A percentile compares a stretch with the other conserved stretches of the same genome.
Evolutionary conservation across 2,797 vertebrate species (phyloP).

Genomic region (Acipenser transmontanus): DNA sequence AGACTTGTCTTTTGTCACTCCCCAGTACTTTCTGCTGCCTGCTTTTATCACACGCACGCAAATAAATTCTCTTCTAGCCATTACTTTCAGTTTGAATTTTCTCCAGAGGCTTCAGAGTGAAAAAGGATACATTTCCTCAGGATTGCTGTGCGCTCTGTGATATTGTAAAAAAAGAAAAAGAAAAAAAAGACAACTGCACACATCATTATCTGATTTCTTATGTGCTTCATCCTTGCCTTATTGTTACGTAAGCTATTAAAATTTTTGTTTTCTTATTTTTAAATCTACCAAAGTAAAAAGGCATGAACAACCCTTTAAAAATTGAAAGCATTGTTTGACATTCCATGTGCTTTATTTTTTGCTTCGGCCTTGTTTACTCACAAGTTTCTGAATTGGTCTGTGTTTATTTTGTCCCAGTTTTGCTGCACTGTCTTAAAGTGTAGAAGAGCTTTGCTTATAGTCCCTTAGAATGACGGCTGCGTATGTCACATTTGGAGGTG

Average conservation of each 20-base stretch:
- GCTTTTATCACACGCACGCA: not conserved
- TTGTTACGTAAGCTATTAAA: conserved; percentile 35
- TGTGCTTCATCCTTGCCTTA: conserved; percentile 21
- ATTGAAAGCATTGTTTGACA: conserved; percentile 26
- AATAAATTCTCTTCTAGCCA: not conserved
- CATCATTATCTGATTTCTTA: conserved; percentile 21
- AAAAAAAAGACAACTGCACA: conserved; percentile 14
- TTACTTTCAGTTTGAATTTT: not conserved
- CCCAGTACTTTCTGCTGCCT: conserved; percentile 6
- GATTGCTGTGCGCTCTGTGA: conserved; percentile 1
- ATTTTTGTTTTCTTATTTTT: conserved; percentile 36
- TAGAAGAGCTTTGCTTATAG: conserved; percentile 94
- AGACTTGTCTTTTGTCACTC: conserved; percentile 1
- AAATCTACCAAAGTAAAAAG: conserved; percentile 33
- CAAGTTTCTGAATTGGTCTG: conserved; percentile 30
- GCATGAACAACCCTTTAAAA: conserved; percentile 36
- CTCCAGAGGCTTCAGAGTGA: not conserved
- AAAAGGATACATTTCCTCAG: no score
- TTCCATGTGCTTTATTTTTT: conserved; percentile 28
- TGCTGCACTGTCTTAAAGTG: conserved; percentile 69
- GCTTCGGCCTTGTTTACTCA: conserved; percentile 7
- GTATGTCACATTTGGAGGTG: conserved; percentile 73
- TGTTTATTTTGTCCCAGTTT: not conserved
- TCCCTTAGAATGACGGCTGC: conserved; percentile 79
- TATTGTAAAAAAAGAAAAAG: conserved; percentile 19